Base-by-base conservation (phyloP, 2,113 vertebrate genomes). In the Miniopterus natalensis region DNA sequence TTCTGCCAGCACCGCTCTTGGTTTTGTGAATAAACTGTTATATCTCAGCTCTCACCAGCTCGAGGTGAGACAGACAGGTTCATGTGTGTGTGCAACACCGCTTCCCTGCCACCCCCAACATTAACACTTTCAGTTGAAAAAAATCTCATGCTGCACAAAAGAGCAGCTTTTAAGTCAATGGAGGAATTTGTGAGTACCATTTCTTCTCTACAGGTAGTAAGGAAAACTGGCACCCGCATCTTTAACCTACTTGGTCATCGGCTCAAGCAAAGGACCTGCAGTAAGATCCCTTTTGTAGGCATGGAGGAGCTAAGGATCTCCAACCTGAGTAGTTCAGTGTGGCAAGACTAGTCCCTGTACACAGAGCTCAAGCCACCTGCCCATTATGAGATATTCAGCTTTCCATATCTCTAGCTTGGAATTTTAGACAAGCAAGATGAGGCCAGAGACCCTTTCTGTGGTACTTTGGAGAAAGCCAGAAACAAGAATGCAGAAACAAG, bases 11-110 rank as follows among this genome's bases (percentile, higher is more conserved):
- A 6, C 40, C 29, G 3, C 92, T 95, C 83, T 31, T 5, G 0
- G 84, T 63, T 29, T 61, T 92, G 79, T 18, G 17, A 81, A 71
- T 68, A 47, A 94, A 78, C 57, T 87, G 75, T 79, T 90, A 92
- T 70, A 59, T 84, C 80, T 84, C 93, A 75, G 88, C 73, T 84
- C 86, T 78, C 92, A 49, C 23, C 59, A 80, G 92, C 88, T 87
- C 31, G 0, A 0, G 59, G 79, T 84, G 71, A 59, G 90, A 97
- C 90, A 95, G 94, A 97, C 90, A 68, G 94, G 79, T 65, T 73
- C 70, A 4, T 59, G 77, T 2, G 88, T 5, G 10, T 79, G 87
- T 42, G 70, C 36, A 21, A 57, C 92, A 78, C 66, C 66, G 85
- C 83, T 55, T 51, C 45, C 8, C 75, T 75, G 49, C 70, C 86